Base-by-base conservation (phyloP, 1,140 invertebrate species). In the Trialeurodes vaporariorum region DNA sequence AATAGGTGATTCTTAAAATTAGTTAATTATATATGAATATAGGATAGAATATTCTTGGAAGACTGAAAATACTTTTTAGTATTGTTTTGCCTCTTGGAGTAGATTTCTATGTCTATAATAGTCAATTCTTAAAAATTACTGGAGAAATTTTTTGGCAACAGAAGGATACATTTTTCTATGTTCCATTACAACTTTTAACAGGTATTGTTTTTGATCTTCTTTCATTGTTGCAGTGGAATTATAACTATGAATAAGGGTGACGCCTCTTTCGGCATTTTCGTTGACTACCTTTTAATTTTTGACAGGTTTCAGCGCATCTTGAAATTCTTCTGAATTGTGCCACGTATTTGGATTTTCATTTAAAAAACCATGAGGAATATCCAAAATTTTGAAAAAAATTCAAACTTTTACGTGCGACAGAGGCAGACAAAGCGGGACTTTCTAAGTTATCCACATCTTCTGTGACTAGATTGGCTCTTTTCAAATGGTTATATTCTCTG, bases 221-320 rank as follows among this genome's bases (percentile, higher is more conserved):
- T 71, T 61, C 1, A 27, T 22, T 17, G 68, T 70, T 12, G 73
- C 64, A 27, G 68, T 71, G 27, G 61, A 49, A 63, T 72, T 72
- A 22, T 70, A 73, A 25, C 72, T 70, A 23, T 67, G 59, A 12
- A 71, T 71, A 23, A 74, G 63, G 27, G 67, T 59, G 25, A 73
- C 66, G 27, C 67, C 70, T 71, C 70, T 69, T 71, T 74, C 72
- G 1, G 70, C 71, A 1, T 65, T 26, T 63, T 73, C 70, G 69
- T 74, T 73, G 0, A 73, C 64, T n/a, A 73, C 71, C 66, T 63
- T 65, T 1, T 73, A 26, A 27, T 70, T 40, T n/a, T 72, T 72
- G 21, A 72, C 68, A 67, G 72, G 70, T 70, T 70, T 27, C 40
- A 72, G 67, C 59, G 67, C 69, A 2, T 40, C 49, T 12, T 64